Conservation (phyloP, 2,797 vertebrate genomes). For the Ceyx erithaca region DNA sequence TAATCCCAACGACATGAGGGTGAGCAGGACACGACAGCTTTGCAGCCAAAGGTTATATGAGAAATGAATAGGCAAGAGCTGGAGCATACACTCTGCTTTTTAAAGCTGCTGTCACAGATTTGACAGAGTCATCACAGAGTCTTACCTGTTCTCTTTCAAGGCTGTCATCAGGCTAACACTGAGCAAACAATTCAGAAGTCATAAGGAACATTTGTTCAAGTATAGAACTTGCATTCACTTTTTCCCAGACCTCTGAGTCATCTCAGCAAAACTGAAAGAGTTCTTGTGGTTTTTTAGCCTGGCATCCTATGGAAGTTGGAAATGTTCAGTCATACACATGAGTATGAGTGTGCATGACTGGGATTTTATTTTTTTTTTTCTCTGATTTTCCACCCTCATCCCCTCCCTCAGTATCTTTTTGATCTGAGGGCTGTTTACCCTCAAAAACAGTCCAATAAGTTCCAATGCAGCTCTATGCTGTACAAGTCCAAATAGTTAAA, state of each 20-base stretch:
- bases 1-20: neutral
- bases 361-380: neutral
- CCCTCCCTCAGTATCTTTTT: neutral
- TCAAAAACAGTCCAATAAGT: neutral
- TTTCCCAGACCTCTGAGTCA: conserved; percentile 12
- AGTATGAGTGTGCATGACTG: neutral
- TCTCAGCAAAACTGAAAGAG: neutral
- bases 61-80: neutral
- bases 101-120: neutral
- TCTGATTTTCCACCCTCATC: neutral
- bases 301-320: neutral
- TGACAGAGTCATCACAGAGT: neutral
- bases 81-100: neutral
- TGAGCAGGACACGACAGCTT: neutral
- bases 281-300: neutral
- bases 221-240: neutral
- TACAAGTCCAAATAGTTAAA: neutral
- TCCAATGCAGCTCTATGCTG: neutral
- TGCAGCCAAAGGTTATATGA: neutral
- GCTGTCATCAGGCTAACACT: conserved; percentile 10
- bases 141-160: neutral
- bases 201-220: neutral
- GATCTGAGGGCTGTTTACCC: neutral
- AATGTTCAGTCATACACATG: neutral
- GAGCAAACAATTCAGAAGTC: neutral